phyloP scores from a whole-genome alignment of 2,888 invertebrate genomes.

The Tipula vernalis region DNA sequence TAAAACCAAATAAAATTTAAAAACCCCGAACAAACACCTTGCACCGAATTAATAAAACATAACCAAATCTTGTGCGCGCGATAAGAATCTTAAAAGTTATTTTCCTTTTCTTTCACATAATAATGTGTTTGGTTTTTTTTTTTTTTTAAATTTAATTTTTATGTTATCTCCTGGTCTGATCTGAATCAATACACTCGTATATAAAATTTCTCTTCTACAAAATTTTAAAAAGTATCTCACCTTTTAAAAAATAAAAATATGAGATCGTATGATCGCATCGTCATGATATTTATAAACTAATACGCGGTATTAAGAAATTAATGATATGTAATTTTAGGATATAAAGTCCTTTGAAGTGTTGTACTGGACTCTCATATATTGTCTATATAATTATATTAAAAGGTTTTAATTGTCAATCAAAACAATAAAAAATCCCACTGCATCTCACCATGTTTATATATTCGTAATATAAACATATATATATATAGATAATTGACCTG shows the following conservation, averaged over 20 bases:
- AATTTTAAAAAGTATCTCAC: not conserved
- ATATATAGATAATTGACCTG: not conserved
- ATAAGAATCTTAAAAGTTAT: not conserved
- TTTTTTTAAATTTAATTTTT: not conserved
- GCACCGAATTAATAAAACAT: not conserved
- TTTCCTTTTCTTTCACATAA: not conserved
- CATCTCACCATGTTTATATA: not conserved
- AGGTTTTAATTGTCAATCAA: slow-evolving; percentile 4
- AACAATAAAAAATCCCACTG: not conserved
- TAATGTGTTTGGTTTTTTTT: not conserved
- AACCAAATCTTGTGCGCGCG: not conserved
- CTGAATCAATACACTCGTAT: not conserved
- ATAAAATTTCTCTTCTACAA: not conserved
- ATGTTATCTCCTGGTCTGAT: not conserved
- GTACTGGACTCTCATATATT: not conserved
- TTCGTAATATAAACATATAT: not conserved
- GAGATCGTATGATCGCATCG: not conserved
- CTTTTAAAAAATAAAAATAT: not conserved
- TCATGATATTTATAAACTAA: not conserved
- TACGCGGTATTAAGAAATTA: not conserved
- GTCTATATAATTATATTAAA: not conserved
- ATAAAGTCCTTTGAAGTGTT: not conserved
- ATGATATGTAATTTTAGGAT: not conserved
- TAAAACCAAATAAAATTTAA: not conserved
- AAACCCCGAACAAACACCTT: not conserved